Percentiles rank a stretch among this genome's conserved stretches.
Conservation (phyloP, 2,113 vertebrate species). For the Tursiops truncatus region DNA sequence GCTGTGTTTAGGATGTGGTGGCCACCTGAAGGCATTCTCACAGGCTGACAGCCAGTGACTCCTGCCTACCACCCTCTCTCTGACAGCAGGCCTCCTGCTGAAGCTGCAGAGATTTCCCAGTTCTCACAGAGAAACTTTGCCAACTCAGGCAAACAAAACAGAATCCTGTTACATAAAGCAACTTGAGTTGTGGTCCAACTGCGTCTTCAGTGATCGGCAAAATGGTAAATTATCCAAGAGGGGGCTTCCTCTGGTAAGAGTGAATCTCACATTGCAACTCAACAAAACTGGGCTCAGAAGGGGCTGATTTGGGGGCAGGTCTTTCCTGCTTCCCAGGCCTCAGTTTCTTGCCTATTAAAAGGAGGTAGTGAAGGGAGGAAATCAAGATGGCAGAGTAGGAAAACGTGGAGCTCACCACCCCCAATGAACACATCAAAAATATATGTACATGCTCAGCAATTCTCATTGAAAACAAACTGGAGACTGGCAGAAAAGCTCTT, state of each 20-base stretch:
- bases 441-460: not conserved
- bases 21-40: not conserved
- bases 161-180: conserved; percentile 67
- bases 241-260: not conserved
- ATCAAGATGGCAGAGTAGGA: not conserved
- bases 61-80: not conserved
- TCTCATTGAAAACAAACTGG: not conserved
- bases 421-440: not conserved
- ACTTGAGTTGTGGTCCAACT: conserved; percentile 53
- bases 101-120: conserved; percentile 62
- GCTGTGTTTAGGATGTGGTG: not conserved
- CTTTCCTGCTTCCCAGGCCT: not conserved
- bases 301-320: not conserved
- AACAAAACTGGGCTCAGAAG: not conserved
- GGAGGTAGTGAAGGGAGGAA: not conserved
- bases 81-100: not conserved
- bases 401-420: not conserved
- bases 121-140: conserved; percentile 73
- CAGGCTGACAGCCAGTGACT: not conserved
- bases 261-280: rapidly evolving
- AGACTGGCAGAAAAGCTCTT: not conserved
- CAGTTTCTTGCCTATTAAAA: not conserved
- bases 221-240: conserved; percentile 40
- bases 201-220: conserved; percentile 62
- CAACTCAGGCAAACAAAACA: conserved; percentile 74